These are phyloP conservation scores for Eumerus sabulonum DNA, from an alignment of 2,888 invertebrate species.

Conservation along the genomic window DNA sequence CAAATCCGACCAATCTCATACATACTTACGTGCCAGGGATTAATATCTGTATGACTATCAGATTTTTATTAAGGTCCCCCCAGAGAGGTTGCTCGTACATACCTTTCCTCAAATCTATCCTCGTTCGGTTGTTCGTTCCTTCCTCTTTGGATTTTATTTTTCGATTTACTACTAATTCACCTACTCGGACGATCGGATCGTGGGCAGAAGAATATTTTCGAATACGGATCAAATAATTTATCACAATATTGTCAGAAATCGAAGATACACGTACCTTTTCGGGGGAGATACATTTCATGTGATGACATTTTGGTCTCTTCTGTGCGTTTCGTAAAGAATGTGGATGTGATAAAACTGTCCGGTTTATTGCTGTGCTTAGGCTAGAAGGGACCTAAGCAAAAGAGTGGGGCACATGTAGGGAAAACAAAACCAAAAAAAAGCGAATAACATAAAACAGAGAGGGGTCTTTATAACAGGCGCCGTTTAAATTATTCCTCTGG, in stretches of 20 bases:
- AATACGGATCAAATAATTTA: constrained; percentile 61
- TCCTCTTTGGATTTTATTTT: not conserved
- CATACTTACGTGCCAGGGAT: constrained; percentile 45
- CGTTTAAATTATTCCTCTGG: constrained; percentile 67
- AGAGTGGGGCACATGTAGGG: constrained; percentile 2
- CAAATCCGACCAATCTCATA: constrained; percentile 52
- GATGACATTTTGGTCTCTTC: constrained; percentile 64
- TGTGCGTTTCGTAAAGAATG: constrained; percentile 63
- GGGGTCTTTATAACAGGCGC: constrained; percentile 69
- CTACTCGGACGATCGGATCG: constrained; percentile 15
- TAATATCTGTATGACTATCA: constrained; percentile 59
- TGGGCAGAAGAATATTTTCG: constrained; percentile 41
- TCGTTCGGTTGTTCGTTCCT: constrained; percentile 7
- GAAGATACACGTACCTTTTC: constrained; percentile 69
- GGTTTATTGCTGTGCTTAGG: constrained; percentile 60
- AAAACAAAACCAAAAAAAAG: constrained; percentile 28
- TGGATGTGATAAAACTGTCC: constrained; percentile 68
- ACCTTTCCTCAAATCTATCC: no score
- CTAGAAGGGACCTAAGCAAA: constrained; percentile 48
- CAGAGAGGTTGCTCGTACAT: no score
- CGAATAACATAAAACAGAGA: constrained; percentile 65
- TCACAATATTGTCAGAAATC: constrained; percentile 69
- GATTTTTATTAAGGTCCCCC: constrained; percentile 50
- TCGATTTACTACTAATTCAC: constrained; percentile 9
- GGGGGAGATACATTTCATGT: constrained; percentile 65